Conservation (phyloP, 2,888 invertebrate genomes). For the Pilophorus perplexus region DNA sequence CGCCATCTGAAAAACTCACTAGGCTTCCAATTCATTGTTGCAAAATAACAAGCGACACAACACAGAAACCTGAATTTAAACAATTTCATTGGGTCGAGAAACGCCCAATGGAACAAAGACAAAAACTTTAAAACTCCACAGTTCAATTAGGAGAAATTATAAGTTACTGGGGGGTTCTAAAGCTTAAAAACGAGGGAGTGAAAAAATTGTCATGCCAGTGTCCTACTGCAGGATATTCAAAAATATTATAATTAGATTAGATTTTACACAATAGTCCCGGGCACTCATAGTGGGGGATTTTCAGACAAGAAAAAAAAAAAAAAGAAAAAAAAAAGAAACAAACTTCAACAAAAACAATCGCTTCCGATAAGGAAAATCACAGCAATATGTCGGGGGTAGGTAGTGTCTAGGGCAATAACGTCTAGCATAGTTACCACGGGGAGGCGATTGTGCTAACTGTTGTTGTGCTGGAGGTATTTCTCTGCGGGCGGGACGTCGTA, state of each 20-base stretch:
- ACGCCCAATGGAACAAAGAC: too few relatives aligned
- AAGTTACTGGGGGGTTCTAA: too few relatives aligned
- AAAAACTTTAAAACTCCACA: too few relatives aligned
- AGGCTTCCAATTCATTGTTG: neutral
- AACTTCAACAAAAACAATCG: neutral
- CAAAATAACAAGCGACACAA: neutral
- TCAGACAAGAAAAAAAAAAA: slow-evolving; percentile 3
- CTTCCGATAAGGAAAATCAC: slow-evolving; percentile 21
- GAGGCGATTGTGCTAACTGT: slow-evolving; percentile 43
- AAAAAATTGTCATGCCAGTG: slow-evolving; percentile 18
- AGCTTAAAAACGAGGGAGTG: too few relatives aligned
- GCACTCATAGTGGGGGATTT: neutral
- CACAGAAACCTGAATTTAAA: neutral
- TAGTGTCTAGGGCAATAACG: neutral
- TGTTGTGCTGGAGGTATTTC: slow-evolving; percentile 38
- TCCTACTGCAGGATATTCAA: too few relatives aligned
- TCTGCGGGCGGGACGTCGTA: slow-evolving; percentile 25
- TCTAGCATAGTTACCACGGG: slow-evolving; percentile 27
- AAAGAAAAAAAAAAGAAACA: neutral
- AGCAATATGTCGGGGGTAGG: slow-evolving; percentile 21
- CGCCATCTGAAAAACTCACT: neutral
- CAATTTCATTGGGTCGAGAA: too few relatives aligned
- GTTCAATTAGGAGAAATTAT: too few relatives aligned
- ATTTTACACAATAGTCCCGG: neutral
- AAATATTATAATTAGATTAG: neutral